Evolutionary conservation across 2,888 invertebrate genomes (phyloP).

Genomic region (Zelleria hepariella): DNA sequence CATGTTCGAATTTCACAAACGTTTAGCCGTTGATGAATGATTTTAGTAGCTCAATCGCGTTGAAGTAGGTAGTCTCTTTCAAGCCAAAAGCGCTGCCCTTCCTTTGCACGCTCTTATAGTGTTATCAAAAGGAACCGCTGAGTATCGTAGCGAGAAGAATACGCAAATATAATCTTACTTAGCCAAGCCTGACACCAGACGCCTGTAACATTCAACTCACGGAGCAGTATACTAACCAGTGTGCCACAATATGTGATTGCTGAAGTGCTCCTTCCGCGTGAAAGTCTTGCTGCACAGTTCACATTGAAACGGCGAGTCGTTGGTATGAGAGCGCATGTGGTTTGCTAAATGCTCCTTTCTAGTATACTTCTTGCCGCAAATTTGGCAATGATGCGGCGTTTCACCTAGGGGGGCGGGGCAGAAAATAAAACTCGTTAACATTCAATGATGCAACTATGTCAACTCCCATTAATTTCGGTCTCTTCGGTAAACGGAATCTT

Average conservation of each 20-base stretch:
- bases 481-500: slow-evolving; percentile 10
- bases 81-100: too few species aligned
- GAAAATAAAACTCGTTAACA: slow-evolving; percentile 63
- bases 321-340: slow-evolving; percentile 90
- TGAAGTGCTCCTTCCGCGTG: slow-evolving; percentile 90
- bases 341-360: slow-evolving; percentile 90
- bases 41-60: too few species aligned
- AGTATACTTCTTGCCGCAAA: slow-evolving; percentile 90
- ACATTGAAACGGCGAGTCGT: slow-evolving; percentile 89
- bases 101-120: too few species aligned
- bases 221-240: slow-evolving; percentile 74
- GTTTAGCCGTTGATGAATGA: too few species aligned
- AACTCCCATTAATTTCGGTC: slow-evolving; percentile 17
- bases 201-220: slow-evolving; percentile 2
- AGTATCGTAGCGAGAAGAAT: not conserved
- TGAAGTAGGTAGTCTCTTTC: too few species aligned
- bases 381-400: slow-evolving; percentile 89
- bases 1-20: too few species aligned
- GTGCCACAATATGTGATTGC: slow-evolving; percentile 92
- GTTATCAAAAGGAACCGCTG: not conserved
- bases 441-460: slow-evolving; percentile 70
- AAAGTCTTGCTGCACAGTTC: slow-evolving; percentile 91
- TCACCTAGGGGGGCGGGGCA: slow-evolving; percentile 75
- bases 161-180: slow-evolving; percentile 2
- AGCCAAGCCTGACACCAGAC: slow-evolving; percentile 42